Evolutionary conservation across 1,140 invertebrate species (phyloP).

Genomic region (Drosophila suzukii): DNA sequence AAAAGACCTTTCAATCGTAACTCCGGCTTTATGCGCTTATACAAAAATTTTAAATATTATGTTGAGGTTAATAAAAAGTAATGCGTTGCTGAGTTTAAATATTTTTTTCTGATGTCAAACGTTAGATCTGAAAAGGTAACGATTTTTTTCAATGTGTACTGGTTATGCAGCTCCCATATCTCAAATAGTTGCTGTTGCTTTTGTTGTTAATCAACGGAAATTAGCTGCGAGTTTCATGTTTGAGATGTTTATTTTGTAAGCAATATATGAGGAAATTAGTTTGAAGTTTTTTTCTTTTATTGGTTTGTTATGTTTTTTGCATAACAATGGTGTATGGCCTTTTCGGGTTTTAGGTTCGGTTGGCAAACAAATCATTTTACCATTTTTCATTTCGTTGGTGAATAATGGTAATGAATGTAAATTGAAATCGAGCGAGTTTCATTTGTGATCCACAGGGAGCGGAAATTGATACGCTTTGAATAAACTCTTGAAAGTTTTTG

Average conservation of each 20-base stretch:
- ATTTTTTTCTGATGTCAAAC: no score
- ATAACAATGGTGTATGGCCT: conserved; percentile 35
- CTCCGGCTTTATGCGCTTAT: no score
- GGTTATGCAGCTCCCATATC: conserved; percentile 49
- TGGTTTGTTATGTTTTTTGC: conserved; percentile 44
- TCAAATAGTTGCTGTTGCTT: conserved; percentile 16
- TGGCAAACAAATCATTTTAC: conserved; percentile 10
- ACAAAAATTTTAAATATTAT: no score
- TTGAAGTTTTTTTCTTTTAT: conserved; percentile 22
- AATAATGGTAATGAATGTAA: conserved; percentile 6
- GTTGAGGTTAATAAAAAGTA: background rate
- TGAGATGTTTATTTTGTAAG: conserved; percentile 39
- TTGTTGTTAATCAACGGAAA: conserved; percentile 64
- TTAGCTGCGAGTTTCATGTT: conserved; percentile 50
- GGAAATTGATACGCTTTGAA: background rate
- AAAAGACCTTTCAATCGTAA: no score
- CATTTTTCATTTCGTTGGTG: background rate
- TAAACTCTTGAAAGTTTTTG: no score
- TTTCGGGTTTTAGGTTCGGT: conserved; percentile 6
- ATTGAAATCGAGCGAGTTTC: background rate
- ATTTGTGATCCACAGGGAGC: background rate
- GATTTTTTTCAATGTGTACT: background rate
- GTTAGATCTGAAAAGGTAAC: no score
- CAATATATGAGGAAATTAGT: conserved; percentile 66
- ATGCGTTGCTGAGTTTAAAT: no score